Evolutionary conservation across 2,113 vertebrate species (phyloP), one percentile per base, ranked within the genome.

Genomic region (Paraplagusia blochii): DNA sequence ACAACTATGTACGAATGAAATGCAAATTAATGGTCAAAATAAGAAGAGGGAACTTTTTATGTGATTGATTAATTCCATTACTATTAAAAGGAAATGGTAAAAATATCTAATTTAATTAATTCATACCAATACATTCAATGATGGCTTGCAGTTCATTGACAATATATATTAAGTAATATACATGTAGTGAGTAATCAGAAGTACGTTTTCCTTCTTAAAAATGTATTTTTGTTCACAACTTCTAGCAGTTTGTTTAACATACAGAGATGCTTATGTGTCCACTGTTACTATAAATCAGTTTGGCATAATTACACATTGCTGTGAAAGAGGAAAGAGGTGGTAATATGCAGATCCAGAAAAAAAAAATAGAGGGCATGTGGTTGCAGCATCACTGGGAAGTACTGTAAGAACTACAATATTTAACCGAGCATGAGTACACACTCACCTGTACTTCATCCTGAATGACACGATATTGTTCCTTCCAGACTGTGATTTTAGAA

Each of bases 391-490:
- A 19, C 63, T 11, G n/a, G 11, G 12, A 9, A 29, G 15, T 40
- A 47, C 43, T 53, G 35, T 7, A 44, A 10, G 1, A n/a, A 8
- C 18, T 43, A 15, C 40, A 16, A 35, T 14, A 42, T 42, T 62
- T 4, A 43, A 33, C 38, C 14, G 34, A 39, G 42, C 6, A 29
- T 9, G 18, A 44, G 29, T 14, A 7, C 50, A 63, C 10, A 22
- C 77, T 69, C 76, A 98, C 97, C 94, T 99, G 97, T 69, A 93
- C 95, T 83, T 98, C 97, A 14, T 99, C 97, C 75, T 98, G 95
- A 66, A 97, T 89, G 61, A 97, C 94, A 66, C 96, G 90, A 7
- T 94, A 98, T 1, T 99, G 97, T 11, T 99, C 96, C 88, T 98
- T 99, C 95, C 95, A 98, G 70, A 99, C 87, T 0, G 90, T 85